Conservation (phyloP, 1,140 invertebrate species). For the Hyles vespertilio region DNA sequence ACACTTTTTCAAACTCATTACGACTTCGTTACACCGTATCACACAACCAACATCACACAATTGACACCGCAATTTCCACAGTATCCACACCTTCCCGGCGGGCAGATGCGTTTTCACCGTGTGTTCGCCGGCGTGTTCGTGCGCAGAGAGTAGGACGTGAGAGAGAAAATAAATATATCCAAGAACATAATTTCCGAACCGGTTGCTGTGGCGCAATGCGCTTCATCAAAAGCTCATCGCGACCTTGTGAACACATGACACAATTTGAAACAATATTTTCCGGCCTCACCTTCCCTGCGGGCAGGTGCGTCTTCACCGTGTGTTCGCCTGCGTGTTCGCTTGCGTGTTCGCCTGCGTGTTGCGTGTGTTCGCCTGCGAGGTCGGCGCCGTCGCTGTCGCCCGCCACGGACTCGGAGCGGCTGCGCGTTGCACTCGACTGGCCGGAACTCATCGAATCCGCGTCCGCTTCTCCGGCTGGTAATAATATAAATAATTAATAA, state of each 20-base stretch:
- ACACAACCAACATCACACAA: too few relatives aligned
- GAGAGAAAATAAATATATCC: too few relatives aligned
- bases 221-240: too few relatives aligned
- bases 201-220: too few relatives aligned
- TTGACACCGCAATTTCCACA: too few relatives aligned
- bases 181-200: too few relatives aligned
- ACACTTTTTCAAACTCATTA: too few relatives aligned
- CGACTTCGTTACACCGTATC: too few relatives aligned
- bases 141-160: constrained; percentile 13
- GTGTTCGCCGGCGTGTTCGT: constrained; percentile 74
- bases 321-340: constrained; percentile 73
- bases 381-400: constrained; percentile 64
- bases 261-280: too few relatives aligned
- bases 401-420: constrained; percentile 64
- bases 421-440: constrained; percentile 68
- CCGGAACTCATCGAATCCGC: constrained; percentile 76
- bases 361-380: constrained; percentile 68
- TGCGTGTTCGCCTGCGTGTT: constrained; percentile 46
- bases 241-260: too few relatives aligned
- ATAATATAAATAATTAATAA: not conserved
- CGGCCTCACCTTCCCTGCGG: constrained; percentile 79
- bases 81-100: constrained; percentile 78
- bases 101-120: constrained; percentile 80
- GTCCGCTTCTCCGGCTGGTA: constrained; percentile 51
- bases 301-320: constrained; percentile 80